Evolutionary conservation across 2,113 vertebrate genomes (phyloP).

Genomic region (Chascanopsetta lugubris): DNA sequence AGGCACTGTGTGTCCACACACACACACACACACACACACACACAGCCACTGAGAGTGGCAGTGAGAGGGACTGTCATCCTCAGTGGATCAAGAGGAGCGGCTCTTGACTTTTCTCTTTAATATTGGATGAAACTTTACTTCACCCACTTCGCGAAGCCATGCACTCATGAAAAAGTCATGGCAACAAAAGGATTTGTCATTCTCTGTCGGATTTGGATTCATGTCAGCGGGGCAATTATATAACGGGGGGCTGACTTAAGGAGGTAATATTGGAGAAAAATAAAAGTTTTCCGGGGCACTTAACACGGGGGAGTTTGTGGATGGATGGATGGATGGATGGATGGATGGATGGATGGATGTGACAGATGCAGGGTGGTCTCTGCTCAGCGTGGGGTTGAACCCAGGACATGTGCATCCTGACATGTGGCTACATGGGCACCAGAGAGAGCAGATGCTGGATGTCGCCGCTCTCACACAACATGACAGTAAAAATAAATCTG

Average conservation of each 20-base stretch:
- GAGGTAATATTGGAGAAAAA: neutral
- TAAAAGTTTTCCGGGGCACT: neutral
- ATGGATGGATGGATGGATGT: neutral
- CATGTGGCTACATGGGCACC: neutral
- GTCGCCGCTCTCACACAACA: neutral
- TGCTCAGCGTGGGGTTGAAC: neutral
- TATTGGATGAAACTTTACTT: slow-evolving; percentile 69
- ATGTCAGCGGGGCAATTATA: slow-evolving; percentile 37
- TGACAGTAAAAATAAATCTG: neutral
- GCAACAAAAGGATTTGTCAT: slow-evolving; percentile 69
- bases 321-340: neutral
- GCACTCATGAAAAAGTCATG: slow-evolving; percentile 75
- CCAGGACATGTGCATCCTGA: neutral
- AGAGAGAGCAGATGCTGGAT: neutral
- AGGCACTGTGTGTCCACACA: slow-evolving; percentile 18
- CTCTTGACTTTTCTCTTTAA: slow-evolving; percentile 60
- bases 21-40: slow-evolving; percentile 16
- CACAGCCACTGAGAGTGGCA: slow-evolving; percentile 28
- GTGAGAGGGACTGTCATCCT: slow-evolving; percentile 40
- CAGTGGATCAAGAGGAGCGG: slow-evolving; percentile 32
- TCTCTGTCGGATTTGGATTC: slow-evolving; percentile 37
- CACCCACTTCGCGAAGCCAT: slow-evolving; percentile 35
- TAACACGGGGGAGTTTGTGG: neutral
- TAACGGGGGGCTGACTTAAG: slow-evolving; percentile 20
- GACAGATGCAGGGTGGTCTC: neutral